Conservation (phyloP, 2,888 invertebrate species). For the Trilocha varians region DNA sequence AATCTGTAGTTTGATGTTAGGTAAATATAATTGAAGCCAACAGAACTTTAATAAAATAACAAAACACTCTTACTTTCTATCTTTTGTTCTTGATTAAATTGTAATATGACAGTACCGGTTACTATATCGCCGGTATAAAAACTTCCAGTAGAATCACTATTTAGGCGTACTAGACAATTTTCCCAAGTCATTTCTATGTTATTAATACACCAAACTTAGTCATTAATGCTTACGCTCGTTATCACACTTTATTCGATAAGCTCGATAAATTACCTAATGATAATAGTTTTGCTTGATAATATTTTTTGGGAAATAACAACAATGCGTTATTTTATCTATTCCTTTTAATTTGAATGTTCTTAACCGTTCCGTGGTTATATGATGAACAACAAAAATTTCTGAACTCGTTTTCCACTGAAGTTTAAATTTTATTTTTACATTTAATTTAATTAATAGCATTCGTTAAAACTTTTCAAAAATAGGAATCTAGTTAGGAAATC, state of each 20-base stretch:
- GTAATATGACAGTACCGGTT: conserved; percentile 48
- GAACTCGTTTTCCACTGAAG: too few species aligned
- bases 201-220: not conserved
- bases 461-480: too few species aligned
- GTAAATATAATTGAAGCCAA: not conserved
- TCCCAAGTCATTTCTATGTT: conserved; percentile 38
- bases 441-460: too few species aligned
- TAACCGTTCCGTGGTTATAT: too few species aligned
- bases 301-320: too few species aligned
- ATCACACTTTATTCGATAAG: not conserved
- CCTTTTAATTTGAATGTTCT: too few species aligned
- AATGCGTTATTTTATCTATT: too few species aligned
- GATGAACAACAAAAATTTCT: too few species aligned
- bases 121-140: conserved; percentile 57
- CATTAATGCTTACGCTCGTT: not conserved
- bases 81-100: conserved; percentile 39
- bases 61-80: conserved; percentile 35
- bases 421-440: too few species aligned
- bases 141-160: conserved; percentile 44
- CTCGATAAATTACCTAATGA: not conserved
- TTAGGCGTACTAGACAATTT: conserved; percentile 38
- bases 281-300: too few species aligned
- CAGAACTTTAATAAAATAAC: conserved; percentile 1
- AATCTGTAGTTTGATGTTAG: too few species aligned
- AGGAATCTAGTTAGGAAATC: too few species aligned